Base-by-base conservation (phyloP, 2,888 invertebrate genomes). In the Ophion slaviceki region DNA sequence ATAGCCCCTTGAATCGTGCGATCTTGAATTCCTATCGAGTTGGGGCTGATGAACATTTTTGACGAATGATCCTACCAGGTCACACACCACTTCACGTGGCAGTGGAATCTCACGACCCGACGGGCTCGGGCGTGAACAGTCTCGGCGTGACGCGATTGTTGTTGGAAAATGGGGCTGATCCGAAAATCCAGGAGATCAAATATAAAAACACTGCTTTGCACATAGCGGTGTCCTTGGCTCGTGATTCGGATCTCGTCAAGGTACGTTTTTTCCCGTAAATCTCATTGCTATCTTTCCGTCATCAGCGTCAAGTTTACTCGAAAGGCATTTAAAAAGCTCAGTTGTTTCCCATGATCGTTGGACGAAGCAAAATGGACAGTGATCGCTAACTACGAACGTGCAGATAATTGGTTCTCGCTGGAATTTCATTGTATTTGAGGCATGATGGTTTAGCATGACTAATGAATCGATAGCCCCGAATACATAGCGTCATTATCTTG, bases 1-100 rank as follows among this genome's bases (percentile, higher is more conserved):
- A 24, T 1, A 24, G 24, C 24, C 24, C 24, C 24, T 1, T 24
- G 0, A 24, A 40, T 40, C 40, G 40, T 40, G 8, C 40, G 2
- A 40, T 40, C 40, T 7, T 40, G 8, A 7, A 3, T 40, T 4
- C 8, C 40, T 40, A 8, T 40, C 8, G 40, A 8, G 8, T 40
- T 5, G 7, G 40, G 40, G 5, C 40, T 14, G 14, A 47, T 47
- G 11, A 14, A 14, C 47, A 14, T 47, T 14, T 11, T 47, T 47
- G 2, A 64, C 45, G 57, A 79, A 67, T 62, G 3, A 66, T 53
- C 20, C 32, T 89, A 86, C 5, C 62, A 93, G 93, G 93, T 45
- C 90, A 86, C 72, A 92, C 92, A 11, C 89, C 92, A 32, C 89
- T 93, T 45, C 92, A 93, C 84, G 86, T 92, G 10, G 93, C 93